phyloP scores from a whole-genome alignment of 2,797 vertebrate species.

The Benthosema pterotum region DNA sequence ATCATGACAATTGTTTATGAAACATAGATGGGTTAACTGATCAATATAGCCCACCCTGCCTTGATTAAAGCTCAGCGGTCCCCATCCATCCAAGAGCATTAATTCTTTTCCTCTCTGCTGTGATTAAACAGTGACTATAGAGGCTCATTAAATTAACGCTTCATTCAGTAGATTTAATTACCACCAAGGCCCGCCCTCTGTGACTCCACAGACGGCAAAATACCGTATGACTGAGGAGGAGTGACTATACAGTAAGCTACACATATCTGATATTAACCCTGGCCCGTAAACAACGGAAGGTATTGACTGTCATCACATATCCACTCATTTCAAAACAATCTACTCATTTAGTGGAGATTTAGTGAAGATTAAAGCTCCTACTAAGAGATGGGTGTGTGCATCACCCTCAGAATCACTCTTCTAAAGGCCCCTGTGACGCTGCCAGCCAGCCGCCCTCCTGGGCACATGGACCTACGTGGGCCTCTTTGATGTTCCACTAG shows the following conservation, averaged over 20 bases:
- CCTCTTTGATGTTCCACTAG: constrained; percentile 51
- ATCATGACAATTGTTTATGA: constrained; percentile 39
- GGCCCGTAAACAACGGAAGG: constrained; percentile 35
- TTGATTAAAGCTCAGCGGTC: constrained; percentile 42
- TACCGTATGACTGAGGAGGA: constrained; percentile 4
- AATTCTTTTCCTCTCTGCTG: constrained; percentile 37
- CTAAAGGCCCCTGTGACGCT: constrained; percentile 36
- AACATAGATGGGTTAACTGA: constrained; percentile 50
- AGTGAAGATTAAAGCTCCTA: constrained; percentile 51
- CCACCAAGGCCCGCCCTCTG: constrained; percentile 54
- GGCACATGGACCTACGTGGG: constrained; percentile 14
- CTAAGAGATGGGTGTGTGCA: constrained; percentile 21
- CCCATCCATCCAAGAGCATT: constrained; percentile 38
- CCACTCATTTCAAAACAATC: constrained; percentile 16
- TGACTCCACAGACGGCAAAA: constrained; percentile 58
- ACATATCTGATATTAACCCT: constrained; percentile 49
- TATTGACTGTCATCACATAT: constrained; percentile 27
- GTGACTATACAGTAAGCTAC: constrained; percentile 1
- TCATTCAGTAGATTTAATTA: constrained; percentile 70
- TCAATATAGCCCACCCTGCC: constrained; percentile 35
- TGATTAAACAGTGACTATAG: constrained; percentile 61
- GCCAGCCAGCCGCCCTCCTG: constrained; percentile 32
- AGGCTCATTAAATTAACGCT: constrained; percentile 68
- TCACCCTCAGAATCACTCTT: constrained; percentile 28
- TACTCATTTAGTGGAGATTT: too few species aligned